phyloP scores from a whole-genome alignment of 37 sponge, comb jelly and placozoan species.

The Oopsacas minuta region DNA sequence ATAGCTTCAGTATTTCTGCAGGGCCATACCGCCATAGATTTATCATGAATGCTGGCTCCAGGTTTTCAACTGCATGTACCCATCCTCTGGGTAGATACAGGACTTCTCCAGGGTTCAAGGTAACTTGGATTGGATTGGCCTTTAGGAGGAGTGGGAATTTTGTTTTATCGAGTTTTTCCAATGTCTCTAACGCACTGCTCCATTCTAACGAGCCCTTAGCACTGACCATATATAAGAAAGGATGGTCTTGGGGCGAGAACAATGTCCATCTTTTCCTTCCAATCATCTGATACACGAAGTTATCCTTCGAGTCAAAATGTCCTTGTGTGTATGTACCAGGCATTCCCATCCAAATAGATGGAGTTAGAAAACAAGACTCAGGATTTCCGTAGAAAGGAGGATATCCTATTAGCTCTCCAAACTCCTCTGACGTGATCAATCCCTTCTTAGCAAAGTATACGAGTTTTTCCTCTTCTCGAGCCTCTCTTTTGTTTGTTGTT shows the following conservation, averaged over 20 bases:
- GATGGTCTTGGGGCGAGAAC: conserved; percentile 59
- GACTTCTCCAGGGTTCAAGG: conserved; percentile 55
- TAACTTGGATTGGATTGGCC: conserved; percentile 46
- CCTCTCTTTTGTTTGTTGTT: conserved; percentile 41
- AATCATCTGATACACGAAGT: conserved; percentile 76
- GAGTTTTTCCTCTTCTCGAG: conserved; percentile 36
- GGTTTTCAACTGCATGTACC: conserved; percentile 62
- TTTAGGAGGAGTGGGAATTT: conserved; percentile 47
- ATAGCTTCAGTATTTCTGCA: conserved; percentile 53
- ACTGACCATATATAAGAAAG: conserved; percentile 48
- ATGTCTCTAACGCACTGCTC: conserved; percentile 45
- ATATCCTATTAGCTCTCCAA: conserved; percentile 48
- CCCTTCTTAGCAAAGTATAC: conserved; percentile 72
- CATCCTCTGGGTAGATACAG: conserved; percentile 80
- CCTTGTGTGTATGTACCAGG: conserved; percentile 79
- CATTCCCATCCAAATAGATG: conserved; percentile 69
- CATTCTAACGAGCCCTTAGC: conserved; percentile 60
- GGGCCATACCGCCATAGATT: conserved; percentile 76
- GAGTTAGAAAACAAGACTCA: conserved; percentile 41
- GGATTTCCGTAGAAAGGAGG: conserved; percentile 65
- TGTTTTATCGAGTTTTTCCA: conserved; percentile 24
- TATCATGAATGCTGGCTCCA: conserved; percentile 66
- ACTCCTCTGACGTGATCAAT: conserved; percentile 44
- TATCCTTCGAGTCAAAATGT: conserved; percentile 81
- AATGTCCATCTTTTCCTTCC: conserved; percentile 69